Evolutionary conservation across 1,140 invertebrate genomes (phyloP).

Genomic region (Drosophila gunungcola): DNA sequence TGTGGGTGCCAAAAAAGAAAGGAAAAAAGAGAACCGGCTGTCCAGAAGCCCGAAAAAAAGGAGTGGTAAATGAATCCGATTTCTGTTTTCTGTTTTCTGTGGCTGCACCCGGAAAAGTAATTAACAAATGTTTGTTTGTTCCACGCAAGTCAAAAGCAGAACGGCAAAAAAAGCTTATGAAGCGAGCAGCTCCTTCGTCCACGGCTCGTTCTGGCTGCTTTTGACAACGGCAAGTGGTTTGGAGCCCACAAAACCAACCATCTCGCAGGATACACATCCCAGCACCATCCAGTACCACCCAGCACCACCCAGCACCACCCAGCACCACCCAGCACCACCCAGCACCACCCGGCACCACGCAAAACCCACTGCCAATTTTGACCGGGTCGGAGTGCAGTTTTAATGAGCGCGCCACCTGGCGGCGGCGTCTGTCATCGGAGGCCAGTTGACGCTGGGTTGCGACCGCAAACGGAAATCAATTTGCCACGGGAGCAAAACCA

Average conservation of each 20-base stretch:
- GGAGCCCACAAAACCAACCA: background rate
- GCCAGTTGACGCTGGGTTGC: conserved; percentile 45
- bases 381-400: conserved; percentile 52
- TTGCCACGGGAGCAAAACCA: conserved; percentile 61
- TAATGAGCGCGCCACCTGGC: conserved; percentile 73
- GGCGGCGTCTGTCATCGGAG: conserved; percentile 36
- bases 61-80: conserved; percentile 32
- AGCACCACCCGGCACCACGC: background rate
- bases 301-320: background rate
- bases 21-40: background rate
- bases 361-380: conserved; percentile 26
- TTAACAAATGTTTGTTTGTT: conserved; percentile 66
- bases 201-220: conserved; percentile 39
- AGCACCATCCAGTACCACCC: no score
- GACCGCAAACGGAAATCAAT: conserved; percentile 79
- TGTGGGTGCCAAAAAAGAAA: conserved; percentile 15
- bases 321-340: background rate
- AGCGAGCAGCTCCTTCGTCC: conserved; percentile 12
- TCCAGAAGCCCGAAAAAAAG: background rate
- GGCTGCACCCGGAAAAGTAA: conserved; percentile 57
- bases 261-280: background rate
- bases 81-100: conserved; percentile 27
- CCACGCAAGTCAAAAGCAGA: conserved; percentile 42
- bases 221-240: conserved; percentile 56
- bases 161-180: conserved; percentile 29